These are phyloP conservation scores for Campoletis sonorensis DNA, from an alignment of 1,140 invertebrate species.

Conservation along the genomic window DNA sequence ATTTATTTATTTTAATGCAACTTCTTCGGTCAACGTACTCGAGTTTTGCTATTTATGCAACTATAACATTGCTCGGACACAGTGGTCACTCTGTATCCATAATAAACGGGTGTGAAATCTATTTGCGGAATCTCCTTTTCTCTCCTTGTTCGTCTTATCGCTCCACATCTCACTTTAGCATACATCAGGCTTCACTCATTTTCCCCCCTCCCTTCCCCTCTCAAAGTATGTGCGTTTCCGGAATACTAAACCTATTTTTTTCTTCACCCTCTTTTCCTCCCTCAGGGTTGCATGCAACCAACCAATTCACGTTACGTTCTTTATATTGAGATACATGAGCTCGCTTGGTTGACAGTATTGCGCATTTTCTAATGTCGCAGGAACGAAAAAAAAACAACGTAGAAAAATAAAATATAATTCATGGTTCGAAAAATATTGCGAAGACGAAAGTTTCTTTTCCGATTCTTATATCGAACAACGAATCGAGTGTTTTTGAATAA, in stretches of 20 bases:
- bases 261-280: not conserved
- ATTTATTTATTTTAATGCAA: not conserved
- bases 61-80: not conserved
- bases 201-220: not conserved
- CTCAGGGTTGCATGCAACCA: not conserved
- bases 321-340: too few relatives aligned
- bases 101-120: constrained; percentile 25
- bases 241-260: not conserved
- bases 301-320: not conserved
- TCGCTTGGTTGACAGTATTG: too few relatives aligned
- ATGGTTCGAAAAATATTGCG: too few relatives aligned
- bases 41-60: not conserved
- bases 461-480: too few relatives aligned
- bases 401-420: too few relatives aligned
- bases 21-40: constrained; percentile 16
- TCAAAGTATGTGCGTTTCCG: not conserved
- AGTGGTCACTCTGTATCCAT: constrained; percentile 15
- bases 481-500: too few relatives aligned
- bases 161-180: not conserved
- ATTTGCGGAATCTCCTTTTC: constrained; percentile 18
- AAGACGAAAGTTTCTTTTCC: too few relatives aligned
- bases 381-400: too few relatives aligned
- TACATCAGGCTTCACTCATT: not conserved
- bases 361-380: too few relatives aligned
- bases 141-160: not conserved